Evolutionary conservation across 2,888 invertebrate genomes (phyloP).

Genomic region (Teleiodes luculella): DNA sequence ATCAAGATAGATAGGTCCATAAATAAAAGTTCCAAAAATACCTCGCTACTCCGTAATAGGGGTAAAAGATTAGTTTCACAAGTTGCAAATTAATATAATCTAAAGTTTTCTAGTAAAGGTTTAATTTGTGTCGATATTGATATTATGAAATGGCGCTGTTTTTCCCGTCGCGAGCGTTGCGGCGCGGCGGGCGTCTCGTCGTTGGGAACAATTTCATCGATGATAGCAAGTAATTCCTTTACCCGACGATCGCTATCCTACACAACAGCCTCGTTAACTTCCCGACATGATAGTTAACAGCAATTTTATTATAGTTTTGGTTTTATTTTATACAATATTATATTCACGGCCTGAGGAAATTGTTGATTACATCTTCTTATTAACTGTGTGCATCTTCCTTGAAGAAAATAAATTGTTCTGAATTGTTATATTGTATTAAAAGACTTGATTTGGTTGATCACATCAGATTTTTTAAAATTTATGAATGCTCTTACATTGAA

Average conservation of each 20-base stretch:
- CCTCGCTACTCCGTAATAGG: too few relatives aligned
- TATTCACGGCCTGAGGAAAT: slow-evolving; percentile 47
- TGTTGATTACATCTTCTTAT: slow-evolving; percentile 58
- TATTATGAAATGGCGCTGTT: slow-evolving; percentile 27
- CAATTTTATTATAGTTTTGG: slow-evolving; percentile 47
- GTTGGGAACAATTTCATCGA: slow-evolving; percentile 30
- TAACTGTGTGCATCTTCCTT: too few relatives aligned
- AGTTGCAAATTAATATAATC: neutral
- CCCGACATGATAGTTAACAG: slow-evolving; percentile 58
- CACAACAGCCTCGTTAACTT: slow-evolving; percentile 57
- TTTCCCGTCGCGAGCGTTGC: neutral
- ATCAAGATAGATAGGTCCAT: too few relatives aligned
- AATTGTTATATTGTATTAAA: slow-evolving; percentile 18
- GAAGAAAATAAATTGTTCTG: slow-evolving; percentile 37
- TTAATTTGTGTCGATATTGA: slow-evolving; percentile 25
- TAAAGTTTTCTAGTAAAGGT: slow-evolving; percentile 17
- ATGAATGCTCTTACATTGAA: too few relatives aligned
- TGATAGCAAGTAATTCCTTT: slow-evolving; percentile 18
- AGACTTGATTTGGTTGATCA: slow-evolving; percentile 5
- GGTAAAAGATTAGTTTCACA: too few relatives aligned
- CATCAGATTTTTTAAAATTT: too few relatives aligned
- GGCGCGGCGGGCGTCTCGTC: neutral
- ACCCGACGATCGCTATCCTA: slow-evolving; percentile 14
- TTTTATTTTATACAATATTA: slow-evolving; percentile 45
- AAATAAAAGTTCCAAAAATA: too few relatives aligned